Evolutionary conservation across 2,888 invertebrate species (phyloP).

Genomic region (Agriopis aurantiaria): DNA sequence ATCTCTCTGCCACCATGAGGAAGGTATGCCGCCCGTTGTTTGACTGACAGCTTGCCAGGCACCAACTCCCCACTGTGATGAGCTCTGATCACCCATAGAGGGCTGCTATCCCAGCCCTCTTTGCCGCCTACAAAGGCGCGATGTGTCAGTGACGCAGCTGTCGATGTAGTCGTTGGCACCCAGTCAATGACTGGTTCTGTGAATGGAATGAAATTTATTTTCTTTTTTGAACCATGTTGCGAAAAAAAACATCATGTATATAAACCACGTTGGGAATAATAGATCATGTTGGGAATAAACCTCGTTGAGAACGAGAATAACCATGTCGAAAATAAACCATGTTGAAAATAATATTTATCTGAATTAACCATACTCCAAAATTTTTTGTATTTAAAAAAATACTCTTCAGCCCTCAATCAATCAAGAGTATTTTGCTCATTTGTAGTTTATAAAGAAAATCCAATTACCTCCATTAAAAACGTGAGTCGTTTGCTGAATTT

Average conservation of each 20-base stretch:
- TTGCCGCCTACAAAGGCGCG: conserved; percentile 73
- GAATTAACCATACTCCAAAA: too few relatives aligned
- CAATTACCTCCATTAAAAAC: conserved; percentile 1
- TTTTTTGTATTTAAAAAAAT: too few relatives aligned
- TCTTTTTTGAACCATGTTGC: not conserved
- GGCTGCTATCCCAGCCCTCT: conserved; percentile 79
- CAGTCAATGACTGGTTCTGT: conserved; percentile 61
- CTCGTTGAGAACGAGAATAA: too few relatives aligned
- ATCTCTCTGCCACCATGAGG: conserved; percentile 73
- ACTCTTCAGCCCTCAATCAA: too few relatives aligned
- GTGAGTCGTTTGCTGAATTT: not conserved
- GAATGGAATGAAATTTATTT: conserved; percentile 13
- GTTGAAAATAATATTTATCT: too few relatives aligned
- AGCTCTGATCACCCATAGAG: conserved; percentile 77
- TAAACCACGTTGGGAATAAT: too few relatives aligned
- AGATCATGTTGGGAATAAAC: too few relatives aligned
- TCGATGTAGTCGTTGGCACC: conserved; percentile 64
- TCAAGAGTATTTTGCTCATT: too few relatives aligned
- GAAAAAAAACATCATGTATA: too few relatives aligned
- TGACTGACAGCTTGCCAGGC: conserved; percentile 77
- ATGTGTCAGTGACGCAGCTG: conserved; percentile 59
- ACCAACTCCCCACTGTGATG: conserved; percentile 74
- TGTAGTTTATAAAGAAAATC: too few relatives aligned
- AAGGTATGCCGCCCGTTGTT: conserved; percentile 72
- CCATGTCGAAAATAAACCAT: too few relatives aligned